A percentile compares a stretch with the other conserved stretches of the same genome.
Conservation (phyloP, 2,113 vertebrate genomes). For the Scytalopus superciliaris region DNA sequence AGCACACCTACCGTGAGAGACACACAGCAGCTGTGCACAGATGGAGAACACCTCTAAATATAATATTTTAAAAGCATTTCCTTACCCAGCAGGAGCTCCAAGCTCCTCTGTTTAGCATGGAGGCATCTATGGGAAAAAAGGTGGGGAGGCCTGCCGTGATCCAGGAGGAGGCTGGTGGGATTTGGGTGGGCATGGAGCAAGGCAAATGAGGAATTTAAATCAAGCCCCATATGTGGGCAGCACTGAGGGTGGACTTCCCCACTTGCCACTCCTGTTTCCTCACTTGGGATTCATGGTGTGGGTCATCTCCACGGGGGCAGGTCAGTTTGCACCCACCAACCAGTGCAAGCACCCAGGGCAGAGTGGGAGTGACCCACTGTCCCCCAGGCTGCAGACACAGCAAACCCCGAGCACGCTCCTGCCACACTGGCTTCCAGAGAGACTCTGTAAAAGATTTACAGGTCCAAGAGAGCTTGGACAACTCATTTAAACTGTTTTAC, state of each 20-base stretch:
- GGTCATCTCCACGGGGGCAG: not conserved
- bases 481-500: not conserved
- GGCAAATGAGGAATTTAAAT: not conserved
- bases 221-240: not conserved
- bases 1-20: not conserved
- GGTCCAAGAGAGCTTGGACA: not conserved
- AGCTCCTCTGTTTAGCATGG: constrained; percentile 14
- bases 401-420: not conserved
- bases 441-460: not conserved
- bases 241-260: not conserved
- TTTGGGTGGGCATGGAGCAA: not conserved
- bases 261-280: not conserved
- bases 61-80: constrained; percentile 58
- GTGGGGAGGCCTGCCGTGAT: not conserved
- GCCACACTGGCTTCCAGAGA: not conserved
- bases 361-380: not conserved
- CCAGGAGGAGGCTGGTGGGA: not conserved
- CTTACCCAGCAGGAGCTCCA: constrained; percentile 44
- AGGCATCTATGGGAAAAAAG: constrained; percentile 30
- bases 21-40: not conserved
- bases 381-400: not conserved
- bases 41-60: constrained; percentile 49
- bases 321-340: not conserved
- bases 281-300: not conserved
- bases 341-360: rapidly evolving